A percentile compares a stretch with the other conserved stretches of the same genome.
Evolutionary conservation across 2,797 vertebrate species (phyloP).

Genomic region (Balearica regulorum): DNA sequence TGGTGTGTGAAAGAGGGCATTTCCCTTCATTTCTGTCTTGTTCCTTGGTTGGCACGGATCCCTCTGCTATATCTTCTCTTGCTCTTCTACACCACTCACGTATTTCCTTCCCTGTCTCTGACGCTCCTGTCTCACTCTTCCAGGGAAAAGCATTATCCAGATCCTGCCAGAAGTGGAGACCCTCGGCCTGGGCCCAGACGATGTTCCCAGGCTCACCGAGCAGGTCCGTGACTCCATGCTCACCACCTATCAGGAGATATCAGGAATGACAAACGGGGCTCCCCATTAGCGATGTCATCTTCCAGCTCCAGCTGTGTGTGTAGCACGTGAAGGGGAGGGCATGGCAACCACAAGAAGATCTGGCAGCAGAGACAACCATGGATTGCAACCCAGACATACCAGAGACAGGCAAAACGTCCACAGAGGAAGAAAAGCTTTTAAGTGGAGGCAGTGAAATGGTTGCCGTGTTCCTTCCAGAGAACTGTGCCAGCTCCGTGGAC

Average conservation of each 20-base stretch:
- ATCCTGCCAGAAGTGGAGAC: conserved; percentile 37
- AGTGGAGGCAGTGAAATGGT: background rate
- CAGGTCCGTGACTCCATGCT: conserved; percentile 38
- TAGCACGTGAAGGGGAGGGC: background rate
- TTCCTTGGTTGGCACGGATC: background rate
- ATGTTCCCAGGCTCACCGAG: background rate
- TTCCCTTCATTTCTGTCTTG: background rate
- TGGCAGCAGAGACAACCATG: background rate
- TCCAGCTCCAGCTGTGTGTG: background rate
- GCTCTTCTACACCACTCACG: background rate
- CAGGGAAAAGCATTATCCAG: conserved; percentile 22
- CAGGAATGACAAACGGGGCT: background rate
- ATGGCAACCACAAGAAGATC: background rate
- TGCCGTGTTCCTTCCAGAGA: background rate
- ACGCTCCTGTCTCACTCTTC: background rate
- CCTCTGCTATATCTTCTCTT: background rate
- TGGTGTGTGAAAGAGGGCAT: background rate
- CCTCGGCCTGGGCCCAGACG: background rate
- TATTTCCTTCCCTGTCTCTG: background rate
- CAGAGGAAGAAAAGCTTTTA: background rate
- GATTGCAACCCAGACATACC: background rate
- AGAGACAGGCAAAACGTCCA: background rate
- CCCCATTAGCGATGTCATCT: background rate
- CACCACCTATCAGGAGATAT: background rate
- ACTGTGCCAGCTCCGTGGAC: background rate